Conservation (phyloP, 2,797 vertebrate species). For the Squalus acanthias region DNA sequence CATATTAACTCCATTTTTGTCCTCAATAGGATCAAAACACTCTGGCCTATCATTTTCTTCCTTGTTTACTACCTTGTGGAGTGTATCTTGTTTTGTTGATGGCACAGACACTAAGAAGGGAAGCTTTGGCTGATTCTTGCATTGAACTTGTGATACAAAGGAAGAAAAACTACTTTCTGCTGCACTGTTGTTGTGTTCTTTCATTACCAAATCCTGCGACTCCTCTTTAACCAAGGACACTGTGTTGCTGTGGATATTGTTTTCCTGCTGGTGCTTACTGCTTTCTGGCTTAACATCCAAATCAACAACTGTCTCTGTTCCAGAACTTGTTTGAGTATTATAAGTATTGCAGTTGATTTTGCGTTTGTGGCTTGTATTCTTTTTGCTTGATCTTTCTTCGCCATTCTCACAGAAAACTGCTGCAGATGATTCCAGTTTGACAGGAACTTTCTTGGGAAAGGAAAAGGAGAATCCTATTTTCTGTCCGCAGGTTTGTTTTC, state of each 20-base stretch:
- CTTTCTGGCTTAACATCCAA: slow-evolving; percentile 51
- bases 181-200: slow-evolving; percentile 41
- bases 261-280: slow-evolving; percentile 46
- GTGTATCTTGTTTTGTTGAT: not conserved
- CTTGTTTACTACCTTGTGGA: not conserved
- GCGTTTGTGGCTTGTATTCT: slow-evolving; percentile 58
- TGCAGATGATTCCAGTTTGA: slow-evolving; percentile 76
- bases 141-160: not conserved
- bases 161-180: not conserved
- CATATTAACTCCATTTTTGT: not conserved
- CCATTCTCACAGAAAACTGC: slow-evolving; percentile 72
- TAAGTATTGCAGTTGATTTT: slow-evolving; percentile 56
- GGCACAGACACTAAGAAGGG: not conserved
- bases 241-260: slow-evolving; percentile 43
- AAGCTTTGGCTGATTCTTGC: slow-evolving; percentile 18
- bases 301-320: slow-evolving; percentile 48
- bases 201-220: slow-evolving; percentile 44
- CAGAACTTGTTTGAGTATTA: slow-evolving; percentile 51
- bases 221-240: slow-evolving; percentile 46
- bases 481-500: slow-evolving; percentile 59
- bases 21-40: not conserved
- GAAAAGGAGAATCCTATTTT: slow-evolving; percentile 76
- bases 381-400: slow-evolving; percentile 59
- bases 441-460: slow-evolving; percentile 70
- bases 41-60: not conserved